Base-by-base conservation (phyloP, 2,888 invertebrate genomes). In the Platycheirus rosarum region DNA sequence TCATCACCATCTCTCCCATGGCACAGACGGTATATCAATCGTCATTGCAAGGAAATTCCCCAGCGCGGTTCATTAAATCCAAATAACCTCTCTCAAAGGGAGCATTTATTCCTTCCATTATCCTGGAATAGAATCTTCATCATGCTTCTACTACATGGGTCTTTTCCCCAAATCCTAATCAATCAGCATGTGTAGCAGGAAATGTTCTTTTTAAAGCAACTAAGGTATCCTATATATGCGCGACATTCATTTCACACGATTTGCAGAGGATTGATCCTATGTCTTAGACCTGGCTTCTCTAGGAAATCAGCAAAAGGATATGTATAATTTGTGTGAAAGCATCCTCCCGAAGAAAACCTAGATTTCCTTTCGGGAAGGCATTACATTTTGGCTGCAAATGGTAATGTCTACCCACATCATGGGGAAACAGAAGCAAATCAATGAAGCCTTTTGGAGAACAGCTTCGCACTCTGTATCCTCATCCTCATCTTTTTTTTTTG, bases 341-440 rank as follows among this genome's bases (percentile, higher is more conserved):
- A 73, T 20, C 20, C 53, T 6, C 20, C 11, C 7, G 49, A 63
- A 53, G 62, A 48, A 66, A 71, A 55, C 32, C 71, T 20, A 70
- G 71, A 77, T 70, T 74, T 68, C 74, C 49, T 79, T 75, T n/a
- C 70, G 66, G 53, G 55, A 68, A 76, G 65, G 80, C 65, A 66
- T 53, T 49, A 68, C 62, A 74, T 32, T 23, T 51, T 51, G 32
- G 11, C 29, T 49, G 8, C 6, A 5, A 16, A 32, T 14, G 57
- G 8, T 26, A 13, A 35, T 71, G 71, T 77, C 82, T 66, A 77
- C 82, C 82, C 77, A 82, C 68, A 77, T 82, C 82, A 82, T 35
- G 77, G 35, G 26, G 51, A 57, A 71, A 18, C 77, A 71, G 57
- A 82, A 77, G 66, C 77, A 63, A 82, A 82, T 82, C 82, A 82